Evolutionary conservation across 2,113 vertebrate species (phyloP).

Genomic region (Eolophus roseicapilla): DNA sequence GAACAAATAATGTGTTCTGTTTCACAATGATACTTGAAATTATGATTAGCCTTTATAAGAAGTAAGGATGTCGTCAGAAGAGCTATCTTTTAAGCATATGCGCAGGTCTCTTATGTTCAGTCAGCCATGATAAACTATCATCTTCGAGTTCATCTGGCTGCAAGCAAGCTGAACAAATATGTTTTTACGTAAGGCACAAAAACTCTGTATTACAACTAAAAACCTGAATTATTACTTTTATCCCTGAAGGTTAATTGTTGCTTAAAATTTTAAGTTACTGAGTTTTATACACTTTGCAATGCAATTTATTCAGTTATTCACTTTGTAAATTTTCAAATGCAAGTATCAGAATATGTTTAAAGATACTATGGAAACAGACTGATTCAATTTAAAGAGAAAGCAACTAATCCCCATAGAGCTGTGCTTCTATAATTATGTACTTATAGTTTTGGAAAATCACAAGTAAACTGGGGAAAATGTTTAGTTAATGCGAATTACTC

Average conservation of each 20-base stretch:
- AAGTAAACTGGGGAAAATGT: background rate
- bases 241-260: background rate
- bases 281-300: background rate
- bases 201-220: background rate
- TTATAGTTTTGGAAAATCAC: constrained; percentile 7
- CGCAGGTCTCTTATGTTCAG: background rate
- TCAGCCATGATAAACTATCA: background rate
- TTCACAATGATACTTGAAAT: background rate
- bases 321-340: constrained; percentile 13
- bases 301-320: constrained; percentile 16
- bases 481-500: background rate
- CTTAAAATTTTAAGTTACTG: background rate
- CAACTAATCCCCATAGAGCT: background rate
- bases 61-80: background rate
- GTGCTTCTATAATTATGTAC: background rate
- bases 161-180: constrained; percentile 9
- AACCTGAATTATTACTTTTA: background rate
- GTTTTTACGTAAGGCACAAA: constrained; percentile 2
- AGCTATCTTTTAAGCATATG: background rate
- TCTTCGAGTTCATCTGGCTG: background rate
- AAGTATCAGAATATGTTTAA: background rate
- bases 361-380: constrained; percentile 3
- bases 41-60: background rate
- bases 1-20: background rate
- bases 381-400: constrained; percentile 23